Base-by-base conservation (phyloP, 2,888 invertebrate species). In the Cerastis rubricosa region DNA sequence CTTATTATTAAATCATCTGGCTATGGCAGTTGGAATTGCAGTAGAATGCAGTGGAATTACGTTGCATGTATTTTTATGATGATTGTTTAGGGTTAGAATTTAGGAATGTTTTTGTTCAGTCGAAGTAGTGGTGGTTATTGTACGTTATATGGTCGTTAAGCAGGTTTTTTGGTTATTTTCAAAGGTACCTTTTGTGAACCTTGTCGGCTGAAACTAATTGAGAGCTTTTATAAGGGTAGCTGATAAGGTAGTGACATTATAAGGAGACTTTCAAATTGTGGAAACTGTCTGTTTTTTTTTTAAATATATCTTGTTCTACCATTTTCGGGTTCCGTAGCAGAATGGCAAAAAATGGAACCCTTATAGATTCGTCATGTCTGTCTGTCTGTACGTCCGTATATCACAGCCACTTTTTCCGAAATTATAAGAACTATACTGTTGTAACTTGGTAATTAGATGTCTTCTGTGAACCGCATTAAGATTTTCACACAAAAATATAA, bases 1-100 rank as follows among this genome's bases (percentile, higher is more conserved):
- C 72, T 78, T 71, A 70, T 85, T 81, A 84, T 81, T 76, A 76
- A 76, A 76, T 84, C 71, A 84, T 78, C 54, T 61, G 49, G 65
- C 40, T 68, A 51, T 75, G 65, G 64, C 69, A 78, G 65, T 45
- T 77, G 69, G 77, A 69, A 78, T 77, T 84, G 71, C 76, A 78
- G 68, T 70, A 43, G 71, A 74, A 51, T 84, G 80, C 66, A 74
- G 47, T 67, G 45, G 9, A 25, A 66, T 22, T 35, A 43, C 81
- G 40, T 64, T 67, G 54, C 14, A 43, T 63, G 17, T 54, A 61
- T 43, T 75, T 78, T 43, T 54, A 59, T 81, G 65, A 65, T 74
- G 49, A 57, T 45, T 74, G 22, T 22, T 12, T 45, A 51, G 22
- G 51, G 7, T 14, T n/a, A 43, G 43, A 72, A 51, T 47, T 45